Conservation (phyloP, 2,113 vertebrate species). For the Sturnira hondurensis region DNA sequence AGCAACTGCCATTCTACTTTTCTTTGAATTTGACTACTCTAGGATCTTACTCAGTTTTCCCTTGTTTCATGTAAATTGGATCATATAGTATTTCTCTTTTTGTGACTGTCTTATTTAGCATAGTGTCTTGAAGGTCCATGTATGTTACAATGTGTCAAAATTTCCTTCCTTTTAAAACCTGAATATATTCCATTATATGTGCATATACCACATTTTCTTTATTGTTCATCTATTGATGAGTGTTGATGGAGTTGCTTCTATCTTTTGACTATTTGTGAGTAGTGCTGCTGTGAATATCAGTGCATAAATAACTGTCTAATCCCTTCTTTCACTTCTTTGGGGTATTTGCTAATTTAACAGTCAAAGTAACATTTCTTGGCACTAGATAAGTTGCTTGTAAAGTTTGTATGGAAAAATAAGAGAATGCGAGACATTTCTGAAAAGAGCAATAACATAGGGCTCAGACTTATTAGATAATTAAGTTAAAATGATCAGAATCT, state of each 20-base stretch:
- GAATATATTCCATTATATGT: no score
- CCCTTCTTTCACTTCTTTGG: background rate
- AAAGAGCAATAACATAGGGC: no score
- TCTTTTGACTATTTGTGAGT: no score
- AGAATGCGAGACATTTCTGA: no score
- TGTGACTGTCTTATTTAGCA: background rate
- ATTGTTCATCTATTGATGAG: no score
- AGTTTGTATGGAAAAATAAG: background rate
- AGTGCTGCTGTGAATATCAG: background rate
- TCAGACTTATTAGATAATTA: no score
- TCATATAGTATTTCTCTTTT: background rate
- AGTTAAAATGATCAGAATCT: background rate
- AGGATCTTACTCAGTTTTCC: no score
- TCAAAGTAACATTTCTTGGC: background rate
- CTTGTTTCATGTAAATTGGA: background rate
- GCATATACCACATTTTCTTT: no score
- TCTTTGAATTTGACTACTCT: no score
- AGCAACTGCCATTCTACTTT: no score
- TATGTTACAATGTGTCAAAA: background rate
- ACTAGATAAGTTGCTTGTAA: background rate
- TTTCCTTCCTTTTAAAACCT: no score
- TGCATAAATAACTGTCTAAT: background rate
- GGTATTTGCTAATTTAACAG: background rate
- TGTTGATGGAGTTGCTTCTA: no score
- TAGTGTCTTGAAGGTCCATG: background rate